A percentile compares a stretch with the other conserved stretches of the same genome.
Conservation (phyloP, 1,140 invertebrate species). For the Drosophila erecta region DNA sequence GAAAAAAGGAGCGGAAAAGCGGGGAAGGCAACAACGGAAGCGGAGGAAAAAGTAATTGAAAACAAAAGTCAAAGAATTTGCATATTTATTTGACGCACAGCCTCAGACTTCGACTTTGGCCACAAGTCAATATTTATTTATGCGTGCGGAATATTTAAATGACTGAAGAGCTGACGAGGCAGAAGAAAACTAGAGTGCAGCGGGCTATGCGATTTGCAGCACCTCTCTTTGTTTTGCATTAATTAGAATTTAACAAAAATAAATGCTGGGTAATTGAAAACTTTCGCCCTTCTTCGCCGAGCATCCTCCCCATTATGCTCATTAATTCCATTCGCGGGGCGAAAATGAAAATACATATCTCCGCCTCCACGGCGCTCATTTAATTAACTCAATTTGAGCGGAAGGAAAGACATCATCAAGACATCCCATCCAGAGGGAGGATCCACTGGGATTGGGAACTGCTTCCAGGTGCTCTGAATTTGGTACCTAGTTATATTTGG, state of each 20-base stretch:
- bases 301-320: constrained; percentile 49
- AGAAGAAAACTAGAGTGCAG: constrained; percentile 45
- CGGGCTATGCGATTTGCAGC: background rate
- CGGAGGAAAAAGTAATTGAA: constrained; percentile 72
- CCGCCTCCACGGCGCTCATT: constrained; percentile 23
- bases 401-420: constrained; percentile 71
- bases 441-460: constrained; percentile 29
- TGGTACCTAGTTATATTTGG: constrained; percentile 1
- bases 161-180: constrained; percentile 55
- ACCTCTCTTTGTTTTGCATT: constrained; percentile 50
- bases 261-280: constrained; percentile 80
- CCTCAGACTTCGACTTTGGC: constrained; percentile 38
- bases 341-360: constrained; percentile 26
- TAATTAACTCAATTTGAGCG: constrained; percentile 61
- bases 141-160: constrained; percentile 72
- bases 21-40: constrained; percentile 21
- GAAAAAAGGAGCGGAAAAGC: constrained; percentile 22
- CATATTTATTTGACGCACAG: constrained; percentile 69
- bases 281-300: constrained; percentile 46
- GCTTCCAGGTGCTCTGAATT: constrained; percentile 34
- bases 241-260: constrained; percentile 82
- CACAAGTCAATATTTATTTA: constrained; percentile 80
- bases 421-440: constrained; percentile 30
- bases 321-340: constrained; percentile 70
- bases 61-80: constrained; percentile 80